Percentiles rank a stretch among this genome's conserved stretches.
Conservation (phyloP, 2,113 vertebrate species). For the Quiscalus mexicanus region DNA sequence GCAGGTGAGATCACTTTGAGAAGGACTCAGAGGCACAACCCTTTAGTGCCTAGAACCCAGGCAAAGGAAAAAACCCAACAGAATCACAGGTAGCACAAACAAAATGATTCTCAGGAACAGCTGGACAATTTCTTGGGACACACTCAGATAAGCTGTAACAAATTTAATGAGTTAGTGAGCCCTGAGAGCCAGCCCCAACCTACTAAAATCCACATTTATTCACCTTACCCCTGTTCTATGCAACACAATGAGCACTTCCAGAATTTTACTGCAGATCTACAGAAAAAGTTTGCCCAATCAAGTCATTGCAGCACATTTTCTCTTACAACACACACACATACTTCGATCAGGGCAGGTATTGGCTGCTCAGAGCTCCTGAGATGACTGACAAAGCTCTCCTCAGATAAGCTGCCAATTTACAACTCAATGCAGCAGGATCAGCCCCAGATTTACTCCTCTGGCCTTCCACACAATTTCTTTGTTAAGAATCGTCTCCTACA, state of each 20-base stretch:
- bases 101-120: neutral
- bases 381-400: neutral
- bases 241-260: fast-evolving
- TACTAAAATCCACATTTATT: neutral
- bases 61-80: neutral
- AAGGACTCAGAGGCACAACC: neutral
- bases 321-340: neutral
- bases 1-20: neutral
- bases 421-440: neutral
- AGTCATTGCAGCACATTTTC: neutral
- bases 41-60: neutral
- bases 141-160: neutral
- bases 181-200: neutral
- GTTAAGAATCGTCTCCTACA: fast-evolving
- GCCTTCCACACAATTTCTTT: neutral
- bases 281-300: neutral
- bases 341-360: neutral
- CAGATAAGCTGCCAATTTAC: neutral
- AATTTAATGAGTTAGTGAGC: neutral
- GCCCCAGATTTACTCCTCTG: neutral
- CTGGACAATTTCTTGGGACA: neutral
- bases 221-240: neutral
- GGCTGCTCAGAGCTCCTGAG: neutral
- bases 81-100: neutral
- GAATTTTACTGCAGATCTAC: neutral